Evolutionary conservation across 2,113 vertebrate genomes (phyloP), one percentile per base, ranked within the genome.

Genomic region (Aplodontia rufa): DNA sequence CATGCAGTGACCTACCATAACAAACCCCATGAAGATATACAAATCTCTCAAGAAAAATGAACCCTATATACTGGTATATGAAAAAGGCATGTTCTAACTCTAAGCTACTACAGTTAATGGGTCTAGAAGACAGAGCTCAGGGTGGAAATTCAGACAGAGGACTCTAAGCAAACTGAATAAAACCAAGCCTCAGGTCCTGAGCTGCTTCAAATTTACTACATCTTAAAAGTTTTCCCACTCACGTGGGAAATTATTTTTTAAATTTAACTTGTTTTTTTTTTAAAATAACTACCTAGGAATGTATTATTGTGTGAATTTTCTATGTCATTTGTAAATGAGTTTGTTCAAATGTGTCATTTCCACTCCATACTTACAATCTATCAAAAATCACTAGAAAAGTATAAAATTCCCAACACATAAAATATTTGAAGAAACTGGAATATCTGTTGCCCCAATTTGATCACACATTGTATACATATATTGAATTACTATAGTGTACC

Each of bases 311-410:
- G 58, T 55, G 40, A 40, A n/a, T 85, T 83, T 80, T 82, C 60
- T n/a, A 1, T 60, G 28, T 26, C 22, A n/a, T 75, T 75, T 91
- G 30, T 30, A 53, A 90, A 20, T 68, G 14, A 81, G 22, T 45
- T 79, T 81, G 12, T 58, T 64, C 82, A 30, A 37, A 45, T 88
- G n/a, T 96, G 55, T 96, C 68, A 55, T 96, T 95, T 30, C 98
- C 99, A 99, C 98, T 99, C 26, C 90, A 95, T n/a, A 47, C 98
- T 6, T 66, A 66, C 14, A n/a, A 68, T n/a, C 16, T n/a, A 68
- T 68, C 32, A n/a, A 68, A 68, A 68, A 68, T 68, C 16, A 19
- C 35, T 66, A 35, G 32, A 68, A 68, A 19, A n/a, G 6, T n/a
- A 68, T 12, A 17, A 14, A 68, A 68, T n/a, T n/a, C 35, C 35